These are phyloP conservation scores for Enteromius unitaeniatus DNA, from an alignment of 2,797 vertebrate genomes.

Conservation along the genomic window DNA sequence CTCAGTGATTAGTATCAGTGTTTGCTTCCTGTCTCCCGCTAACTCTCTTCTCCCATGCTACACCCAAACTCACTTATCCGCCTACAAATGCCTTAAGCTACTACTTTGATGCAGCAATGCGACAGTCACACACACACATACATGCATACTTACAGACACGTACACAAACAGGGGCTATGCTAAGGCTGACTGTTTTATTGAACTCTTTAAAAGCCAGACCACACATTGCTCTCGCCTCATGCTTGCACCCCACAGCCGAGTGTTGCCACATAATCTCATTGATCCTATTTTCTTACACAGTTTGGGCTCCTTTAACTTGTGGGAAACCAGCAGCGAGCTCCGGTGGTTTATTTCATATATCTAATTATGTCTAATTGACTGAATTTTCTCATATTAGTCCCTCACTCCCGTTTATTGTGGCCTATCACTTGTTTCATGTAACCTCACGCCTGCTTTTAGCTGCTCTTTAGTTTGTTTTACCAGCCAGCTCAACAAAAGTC, in stretches of 20 bases:
- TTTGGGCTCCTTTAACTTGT: slow-evolving; percentile 1
- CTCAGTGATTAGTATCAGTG: slow-evolving; percentile 40
- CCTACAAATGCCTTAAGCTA: slow-evolving; percentile 39
- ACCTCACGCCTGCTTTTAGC: slow-evolving; percentile 3
- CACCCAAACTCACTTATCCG: slow-evolving; percentile 30
- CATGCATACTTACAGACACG: not conserved
- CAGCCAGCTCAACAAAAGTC: slow-evolving; percentile 4
- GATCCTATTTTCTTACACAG: slow-evolving; percentile 38
- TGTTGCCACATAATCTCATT: slow-evolving; percentile 35
- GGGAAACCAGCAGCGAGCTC: slow-evolving; percentile 34
- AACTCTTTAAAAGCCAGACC: slow-evolving; percentile 39
- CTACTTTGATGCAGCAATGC: slow-evolving; percentile 11
- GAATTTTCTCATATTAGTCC: not conserved
- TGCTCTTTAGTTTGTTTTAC: not conserved
- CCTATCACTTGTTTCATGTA: slow-evolving; percentile 13
- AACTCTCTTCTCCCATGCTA: slow-evolving; percentile 28
- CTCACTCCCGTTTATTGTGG: slow-evolving; percentile 16
- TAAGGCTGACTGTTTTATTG: slow-evolving; percentile 20
- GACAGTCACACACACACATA: slow-evolving; percentile 3
- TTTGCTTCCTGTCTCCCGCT: slow-evolving; percentile 28
- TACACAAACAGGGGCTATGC: not conserved
- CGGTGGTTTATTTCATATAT: slow-evolving; percentile 34
- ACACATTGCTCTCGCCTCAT: slow-evolving; percentile 37
- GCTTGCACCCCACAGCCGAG: slow-evolving; percentile 13
- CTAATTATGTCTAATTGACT: slow-evolving; percentile 47